Percentiles rank a stretch among this genome's conserved stretches.
These are phyloP conservation scores for Xenopus borealis DNA, from an alignment of 2,113 vertebrate genomes.

Conservation along the genomic window DNA sequence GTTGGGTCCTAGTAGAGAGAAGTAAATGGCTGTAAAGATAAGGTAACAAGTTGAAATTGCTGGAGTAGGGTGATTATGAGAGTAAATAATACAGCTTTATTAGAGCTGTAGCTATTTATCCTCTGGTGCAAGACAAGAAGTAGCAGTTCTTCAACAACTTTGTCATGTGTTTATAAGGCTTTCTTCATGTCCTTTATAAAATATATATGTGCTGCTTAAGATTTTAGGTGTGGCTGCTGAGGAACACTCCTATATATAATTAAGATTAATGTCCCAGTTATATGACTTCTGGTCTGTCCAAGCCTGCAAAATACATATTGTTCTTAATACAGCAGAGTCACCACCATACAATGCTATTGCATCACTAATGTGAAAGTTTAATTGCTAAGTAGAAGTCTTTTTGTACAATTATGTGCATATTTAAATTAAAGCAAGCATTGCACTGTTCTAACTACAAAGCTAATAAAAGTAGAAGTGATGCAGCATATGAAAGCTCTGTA, in stretches of 20 bases:
- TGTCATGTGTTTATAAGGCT: slow-evolving; percentile 22
- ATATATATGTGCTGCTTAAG: slow-evolving; percentile 7
- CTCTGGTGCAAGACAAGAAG: neutral
- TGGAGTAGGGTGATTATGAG: neutral
- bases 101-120: neutral
- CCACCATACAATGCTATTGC: neutral
- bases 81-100: slow-evolving; percentile 1
- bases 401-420: neutral
- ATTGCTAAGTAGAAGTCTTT: neutral
- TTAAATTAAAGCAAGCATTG: neutral
- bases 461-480: too few relatives aligned
- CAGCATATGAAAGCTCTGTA: too few relatives aligned
- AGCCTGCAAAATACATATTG: neutral
- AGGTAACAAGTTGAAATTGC: neutral
- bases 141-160: neutral
- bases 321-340: neutral
- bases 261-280: neutral
- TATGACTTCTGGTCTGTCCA: neutral
- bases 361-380: neutral
- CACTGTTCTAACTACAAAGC: neutral
- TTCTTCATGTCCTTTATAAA: slow-evolving; percentile 10
- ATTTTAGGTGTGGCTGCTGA: slow-evolving; percentile 12
- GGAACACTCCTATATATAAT: slow-evolving; percentile 11
- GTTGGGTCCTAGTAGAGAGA: neutral
- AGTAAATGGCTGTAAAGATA: neutral